Conservation (phyloP, 1,140 invertebrate species). For the Heliconius congener region DNA sequence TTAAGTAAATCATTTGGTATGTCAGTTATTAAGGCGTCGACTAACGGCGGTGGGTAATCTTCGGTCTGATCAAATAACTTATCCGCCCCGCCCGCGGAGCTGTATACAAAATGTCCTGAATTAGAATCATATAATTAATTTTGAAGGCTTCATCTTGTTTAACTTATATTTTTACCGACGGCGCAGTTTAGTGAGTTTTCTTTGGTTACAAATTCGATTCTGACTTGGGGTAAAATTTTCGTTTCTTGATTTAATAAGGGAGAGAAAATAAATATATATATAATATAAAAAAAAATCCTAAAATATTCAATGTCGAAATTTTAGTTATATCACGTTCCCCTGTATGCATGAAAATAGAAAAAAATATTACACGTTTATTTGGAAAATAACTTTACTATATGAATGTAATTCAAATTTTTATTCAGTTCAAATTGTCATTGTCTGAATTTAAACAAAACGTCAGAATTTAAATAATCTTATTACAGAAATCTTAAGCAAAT, state of each 20-base stretch:
- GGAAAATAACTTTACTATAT: too few species aligned
- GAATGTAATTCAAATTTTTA: too few species aligned
- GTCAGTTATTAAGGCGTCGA: constrained; percentile 59
- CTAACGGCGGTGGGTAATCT: constrained; percentile 49
- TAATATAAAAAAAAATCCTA: too few species aligned
- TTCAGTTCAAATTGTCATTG: neutral
- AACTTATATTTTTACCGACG: neutral
- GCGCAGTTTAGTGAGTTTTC: neutral
- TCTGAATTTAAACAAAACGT: neutral
- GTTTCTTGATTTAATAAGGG: neutral
- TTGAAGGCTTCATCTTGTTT: neutral
- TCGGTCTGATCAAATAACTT: constrained; percentile 64
- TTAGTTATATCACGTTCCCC: too few species aligned
- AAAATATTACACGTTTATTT: too few species aligned
- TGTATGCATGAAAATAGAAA: too few species aligned
- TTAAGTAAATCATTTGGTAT: constrained; percentile 65
- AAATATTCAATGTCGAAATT: too few species aligned
- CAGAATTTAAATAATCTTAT: constrained; percentile 13
- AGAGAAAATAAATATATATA: too few species aligned
- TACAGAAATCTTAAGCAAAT: constrained; percentile 13
- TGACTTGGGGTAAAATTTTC: neutral
- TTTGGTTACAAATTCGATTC: neutral
- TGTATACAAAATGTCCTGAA: constrained; percentile 42
- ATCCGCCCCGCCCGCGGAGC: constrained; percentile 50
- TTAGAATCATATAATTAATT: neutral